phyloP scores from a whole-genome alignment of 2,888 invertebrate genomes.

The Gastracanthus pulcherrimus region DNA sequence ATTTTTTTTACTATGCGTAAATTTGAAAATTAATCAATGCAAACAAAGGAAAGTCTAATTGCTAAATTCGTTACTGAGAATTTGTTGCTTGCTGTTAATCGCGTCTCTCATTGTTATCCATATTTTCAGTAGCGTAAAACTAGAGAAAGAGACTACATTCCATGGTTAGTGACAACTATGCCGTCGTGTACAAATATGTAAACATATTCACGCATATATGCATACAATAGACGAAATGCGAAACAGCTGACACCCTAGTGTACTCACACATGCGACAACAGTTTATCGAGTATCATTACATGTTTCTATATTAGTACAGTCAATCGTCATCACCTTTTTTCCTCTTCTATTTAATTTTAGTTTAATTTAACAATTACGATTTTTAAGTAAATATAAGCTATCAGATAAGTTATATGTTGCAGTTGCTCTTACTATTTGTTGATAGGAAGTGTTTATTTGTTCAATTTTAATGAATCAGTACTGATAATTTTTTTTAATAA shows the following conservation, averaged over 20 bases:
- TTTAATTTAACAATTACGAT: neutral
- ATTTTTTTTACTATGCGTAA: neutral
- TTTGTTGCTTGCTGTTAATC: neutral
- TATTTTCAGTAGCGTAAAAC: neutral
- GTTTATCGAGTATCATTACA: neutral
- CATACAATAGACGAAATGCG: neutral
- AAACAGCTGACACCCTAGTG: neutral
- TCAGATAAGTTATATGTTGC: no score
- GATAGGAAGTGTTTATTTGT: no score
- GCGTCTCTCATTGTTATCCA: neutral
- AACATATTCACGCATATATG: conserved; percentile 1
- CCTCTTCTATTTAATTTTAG: neutral
- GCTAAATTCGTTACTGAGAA: neutral
- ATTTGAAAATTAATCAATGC: neutral
- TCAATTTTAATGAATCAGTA: no score
- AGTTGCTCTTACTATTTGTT: no score
- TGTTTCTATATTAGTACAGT: neutral
- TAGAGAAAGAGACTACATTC: neutral
- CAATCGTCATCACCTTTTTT: neutral
- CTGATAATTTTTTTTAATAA: no score
- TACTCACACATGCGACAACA: neutral
- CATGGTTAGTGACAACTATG: neutral
- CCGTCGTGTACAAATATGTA: conserved; percentile 2
- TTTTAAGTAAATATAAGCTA: neutral
- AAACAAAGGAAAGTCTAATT: neutral